Evolutionary conservation across 2,797 vertebrate genomes (phyloP).

Genomic region (Telmatherina bonti): DNA sequence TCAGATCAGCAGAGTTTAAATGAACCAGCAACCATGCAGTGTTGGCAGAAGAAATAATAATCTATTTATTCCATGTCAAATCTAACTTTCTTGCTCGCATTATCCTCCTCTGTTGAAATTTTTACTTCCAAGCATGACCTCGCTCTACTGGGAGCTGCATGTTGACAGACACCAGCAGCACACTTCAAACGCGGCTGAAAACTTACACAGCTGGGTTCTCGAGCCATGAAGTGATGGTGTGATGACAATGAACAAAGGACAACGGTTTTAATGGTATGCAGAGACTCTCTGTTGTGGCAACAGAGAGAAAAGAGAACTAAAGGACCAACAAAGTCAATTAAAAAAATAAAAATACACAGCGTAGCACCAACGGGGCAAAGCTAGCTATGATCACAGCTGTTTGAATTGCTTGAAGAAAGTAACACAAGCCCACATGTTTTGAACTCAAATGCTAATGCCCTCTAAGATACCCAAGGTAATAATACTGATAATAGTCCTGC

Average conservation of each 20-base stretch:
- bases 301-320: slow-evolving; percentile 26
- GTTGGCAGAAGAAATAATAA: not conserved
- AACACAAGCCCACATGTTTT: no score
- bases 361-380: no score
- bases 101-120: slow-evolving; percentile 1
- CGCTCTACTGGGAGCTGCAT: slow-evolving; percentile 17
- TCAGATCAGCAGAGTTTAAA: slow-evolving; percentile 26
- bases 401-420: no score
- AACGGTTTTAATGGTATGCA: slow-evolving; percentile 25
- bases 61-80: not conserved
- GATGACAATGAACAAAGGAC: slow-evolving; percentile 45
- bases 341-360: no score
- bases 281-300: slow-evolving; percentile 27
- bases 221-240: slow-evolving; percentile 21
- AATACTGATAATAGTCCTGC: no score
- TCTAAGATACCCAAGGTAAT: no score
- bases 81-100: slow-evolving; percentile 7
- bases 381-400: no score
- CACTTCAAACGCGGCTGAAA: slow-evolving; percentile 40
- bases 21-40: not conserved
- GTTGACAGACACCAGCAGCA: slow-evolving; percentile 33
- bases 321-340: slow-evolving; percentile 20
- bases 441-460: no score
- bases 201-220: slow-evolving; percentile 42
- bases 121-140: slow-evolving; percentile 22